These are phyloP conservation scores for Esox masquinongy DNA, from an alignment of 2,797 vertebrate species.

Conservation along the genomic window DNA sequence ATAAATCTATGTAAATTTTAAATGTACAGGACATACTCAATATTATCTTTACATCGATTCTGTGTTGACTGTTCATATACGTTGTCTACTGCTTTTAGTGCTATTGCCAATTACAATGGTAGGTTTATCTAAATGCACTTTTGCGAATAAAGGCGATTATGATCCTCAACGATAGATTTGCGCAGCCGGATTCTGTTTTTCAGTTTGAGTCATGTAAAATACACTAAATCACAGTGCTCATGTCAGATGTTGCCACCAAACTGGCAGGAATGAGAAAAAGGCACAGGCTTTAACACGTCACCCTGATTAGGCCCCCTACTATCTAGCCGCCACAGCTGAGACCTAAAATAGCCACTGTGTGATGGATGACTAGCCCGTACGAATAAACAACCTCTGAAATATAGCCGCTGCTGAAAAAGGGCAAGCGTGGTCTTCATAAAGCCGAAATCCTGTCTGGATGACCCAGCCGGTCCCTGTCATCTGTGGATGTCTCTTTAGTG, in stretches of 20 bases:
- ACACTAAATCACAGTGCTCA: not conserved
- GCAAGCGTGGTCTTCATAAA: not conserved
- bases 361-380: not conserved
- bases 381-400: not conserved
- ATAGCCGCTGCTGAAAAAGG: not conserved
- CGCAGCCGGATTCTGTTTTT: not conserved
- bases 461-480: not conserved
- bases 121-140: too few relatives aligned
- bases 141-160: too few relatives aligned
- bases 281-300: not conserved
- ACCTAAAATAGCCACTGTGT: not conserved
- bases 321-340: slow-evolving; percentile 15
- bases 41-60: too few relatives aligned
- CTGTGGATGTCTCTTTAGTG: not conserved
- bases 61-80: too few relatives aligned
- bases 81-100: too few relatives aligned
- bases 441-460: not conserved
- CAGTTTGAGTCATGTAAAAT: not conserved
- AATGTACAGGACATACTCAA: too few relatives aligned
- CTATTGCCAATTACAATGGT: too few relatives aligned
- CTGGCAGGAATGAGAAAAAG: not conserved
- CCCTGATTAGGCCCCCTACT: not conserved
- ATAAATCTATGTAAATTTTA: too few relatives aligned
- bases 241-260: not conserved
- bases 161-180: not conserved